phyloP scores from a whole-genome alignment of 2,888 invertebrate genomes.

The Ectemnius lituratus region DNA sequence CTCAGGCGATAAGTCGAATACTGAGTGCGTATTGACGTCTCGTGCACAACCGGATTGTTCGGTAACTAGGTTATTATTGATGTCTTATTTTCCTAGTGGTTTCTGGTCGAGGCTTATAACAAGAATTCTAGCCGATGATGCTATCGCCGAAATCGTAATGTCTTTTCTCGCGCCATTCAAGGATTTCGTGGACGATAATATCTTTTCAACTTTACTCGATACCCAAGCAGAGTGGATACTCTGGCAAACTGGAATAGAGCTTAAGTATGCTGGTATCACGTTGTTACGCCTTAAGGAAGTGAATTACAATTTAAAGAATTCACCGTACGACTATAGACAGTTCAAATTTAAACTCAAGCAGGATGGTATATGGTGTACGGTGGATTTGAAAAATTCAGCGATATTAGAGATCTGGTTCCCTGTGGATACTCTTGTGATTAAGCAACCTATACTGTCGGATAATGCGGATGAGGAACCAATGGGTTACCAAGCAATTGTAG shows the following conservation, averaged over 20 bases:
- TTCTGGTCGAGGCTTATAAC: conserved; percentile 98
- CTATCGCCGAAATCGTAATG: conserved; percentile 88
- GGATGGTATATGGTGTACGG: conserved; percentile 92
- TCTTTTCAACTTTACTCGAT: conserved; percentile 82
- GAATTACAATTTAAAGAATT: conserved; percentile 80
- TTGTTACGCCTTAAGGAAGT: conserved; percentile 92
- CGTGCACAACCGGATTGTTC: conserved; percentile 81
- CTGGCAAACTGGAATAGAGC: conserved; percentile 95
- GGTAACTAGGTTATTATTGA: conserved; percentile 88
- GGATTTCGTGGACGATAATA: conserved; percentile 83
- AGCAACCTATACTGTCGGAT: conserved; percentile 77
- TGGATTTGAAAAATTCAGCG: conserved; percentile 88
- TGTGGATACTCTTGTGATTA: conserved; percentile 82
- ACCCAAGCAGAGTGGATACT: conserved; percentile 92
- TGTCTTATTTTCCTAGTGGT: conserved; percentile 98
- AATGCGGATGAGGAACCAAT: conserved; percentile 78
- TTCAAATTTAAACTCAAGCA: conserved; percentile 86
- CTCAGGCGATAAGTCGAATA: conserved; percentile 58
- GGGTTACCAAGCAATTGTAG: conserved; percentile 83
- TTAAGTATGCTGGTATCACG: conserved; percentile 90
- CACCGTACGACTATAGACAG: conserved; percentile 79
- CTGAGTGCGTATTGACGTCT: conserved; percentile 77
- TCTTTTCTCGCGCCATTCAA: conserved; percentile 86
- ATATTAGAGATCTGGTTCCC: conserved; percentile 93
- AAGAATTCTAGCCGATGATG: conserved; percentile 93